A percentile compares a stretch with the other conserved stretches of the same genome.
phyloP scores from a whole-genome alignment of 2,888 invertebrate genomes.

The Drosophila antonietae region DNA sequence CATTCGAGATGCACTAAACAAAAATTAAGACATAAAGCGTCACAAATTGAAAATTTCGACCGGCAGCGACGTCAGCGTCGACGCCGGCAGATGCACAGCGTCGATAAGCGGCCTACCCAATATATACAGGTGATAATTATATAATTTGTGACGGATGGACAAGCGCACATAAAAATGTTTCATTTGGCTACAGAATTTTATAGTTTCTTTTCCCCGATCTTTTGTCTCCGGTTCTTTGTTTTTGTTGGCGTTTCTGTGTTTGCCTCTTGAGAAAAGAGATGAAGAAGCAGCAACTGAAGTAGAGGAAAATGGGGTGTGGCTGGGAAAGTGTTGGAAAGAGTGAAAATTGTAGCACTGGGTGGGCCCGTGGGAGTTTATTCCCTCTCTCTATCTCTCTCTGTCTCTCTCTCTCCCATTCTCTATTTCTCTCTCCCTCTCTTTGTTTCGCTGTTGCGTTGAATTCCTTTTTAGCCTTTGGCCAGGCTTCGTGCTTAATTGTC shows the following conservation, averaged over 20 bases:
- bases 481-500: conserved; percentile 82
- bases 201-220: conserved; percentile 55
- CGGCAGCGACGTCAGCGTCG: conserved; percentile 41
- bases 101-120: conserved; percentile 80
- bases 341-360: conserved; percentile 78
- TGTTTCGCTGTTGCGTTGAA: conserved; percentile 8
- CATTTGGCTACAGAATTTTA: conserved; percentile 75
- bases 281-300: neutral
- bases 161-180: conserved; percentile 78
- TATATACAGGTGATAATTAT: conserved; percentile 83
- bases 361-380: conserved; percentile 74
- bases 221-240: conserved; percentile 64
- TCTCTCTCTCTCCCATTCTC: neutral
- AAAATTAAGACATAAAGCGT: conserved; percentile 83
- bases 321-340: conserved; percentile 71
- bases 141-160: conserved; percentile 83
- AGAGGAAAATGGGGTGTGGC: conserved; percentile 57
- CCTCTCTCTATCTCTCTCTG: neutral
- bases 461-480: conserved; percentile 36
- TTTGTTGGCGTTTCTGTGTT: conserved; percentile 21
- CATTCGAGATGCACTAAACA: conserved; percentile 47
- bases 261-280: conserved; percentile 18
- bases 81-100: conserved; percentile 70
- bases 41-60: conserved; percentile 82
- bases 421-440: neutral